Base-by-base conservation (phyloP, 2,888 invertebrate genomes). In the Drosophila picticornis region DNA sequence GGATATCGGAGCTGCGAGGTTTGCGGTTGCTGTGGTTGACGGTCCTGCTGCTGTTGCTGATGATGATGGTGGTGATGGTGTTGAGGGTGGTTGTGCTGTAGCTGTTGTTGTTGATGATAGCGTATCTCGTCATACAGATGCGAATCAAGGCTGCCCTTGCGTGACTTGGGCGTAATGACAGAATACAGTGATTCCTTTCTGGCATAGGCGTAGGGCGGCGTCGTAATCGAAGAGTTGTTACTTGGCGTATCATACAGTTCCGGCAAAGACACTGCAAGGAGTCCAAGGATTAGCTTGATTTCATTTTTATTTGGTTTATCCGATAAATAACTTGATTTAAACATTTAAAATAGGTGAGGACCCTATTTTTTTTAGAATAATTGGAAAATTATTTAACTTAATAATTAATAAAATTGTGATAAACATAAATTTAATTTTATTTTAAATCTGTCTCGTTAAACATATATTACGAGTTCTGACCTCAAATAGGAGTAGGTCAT, bases 101-200 rank as follows among this genome's bases (percentile, higher is more conserved):
- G 84, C 1, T 86, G 84, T 34, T 85, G 85, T 29, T 86, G 86
- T 29, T 91, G 91, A 34, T 89, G 90, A 60, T 93, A 93, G 43
- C 92, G 92, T 66, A 93, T 93, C 80, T 93, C 93, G 72, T 91
- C 92, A 59, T 91, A 94, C 22, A 93, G 77, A 81, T 93, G 93
- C 29, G 93, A 92, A 29, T 93, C 93, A 57, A 92, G 77, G 51
- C 93, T 93, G 51, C 91, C 91, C 55, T 93, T 93, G n/a, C 93
- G 90, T 0, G 92, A 92, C 63, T 92, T 92, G 3, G 93, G 92
- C 36, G 90, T 71, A 6, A 93, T 82, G 4, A 92, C 85, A 6
- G 93, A 93, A 68, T 93, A 93, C 1, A 93, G 76, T 0, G 93
- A 92, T 38, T 92, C 92, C 65, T 92, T 93, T 36, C 93, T 86